These are phyloP conservation scores for Electrona antarctica DNA, from an alignment of 2,113 vertebrate genomes.

Conservation along the genomic window DNA sequence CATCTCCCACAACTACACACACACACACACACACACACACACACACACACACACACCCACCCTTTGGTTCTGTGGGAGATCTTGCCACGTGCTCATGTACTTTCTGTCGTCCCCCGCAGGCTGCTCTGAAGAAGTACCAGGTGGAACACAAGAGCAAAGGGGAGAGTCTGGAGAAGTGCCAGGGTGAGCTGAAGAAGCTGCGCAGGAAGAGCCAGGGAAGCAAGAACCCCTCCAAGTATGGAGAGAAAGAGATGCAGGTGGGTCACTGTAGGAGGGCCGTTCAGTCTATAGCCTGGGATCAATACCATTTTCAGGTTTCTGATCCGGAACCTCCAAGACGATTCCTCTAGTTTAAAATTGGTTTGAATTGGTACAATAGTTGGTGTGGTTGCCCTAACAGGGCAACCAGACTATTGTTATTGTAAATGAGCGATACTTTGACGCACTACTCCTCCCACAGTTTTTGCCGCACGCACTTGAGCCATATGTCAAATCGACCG, in stretches of 20 bases:
- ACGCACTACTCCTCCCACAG: too few species aligned
- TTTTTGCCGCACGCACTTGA: too few species aligned
- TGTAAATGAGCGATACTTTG: too few species aligned
- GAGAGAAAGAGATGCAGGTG: constrained; percentile 98
- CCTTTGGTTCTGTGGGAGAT: neutral
- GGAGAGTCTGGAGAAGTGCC: constrained; percentile 95
- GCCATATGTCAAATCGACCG: too few species aligned
- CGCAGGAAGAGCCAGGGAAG: constrained; percentile 98
- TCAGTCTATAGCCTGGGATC: neutral
- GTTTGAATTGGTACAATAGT: too few species aligned
- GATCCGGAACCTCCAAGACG: too few species aligned
- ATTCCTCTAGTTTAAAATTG: too few species aligned
- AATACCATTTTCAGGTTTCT: too few species aligned
- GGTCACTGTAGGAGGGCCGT: constrained; percentile 21
- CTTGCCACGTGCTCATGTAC: constrained; percentile 13
- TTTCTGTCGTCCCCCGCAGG: constrained; percentile 76
- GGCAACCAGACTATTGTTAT: too few species aligned
- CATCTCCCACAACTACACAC: neutral
- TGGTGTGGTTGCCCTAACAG: too few species aligned
- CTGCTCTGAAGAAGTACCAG: constrained; percentile 97
- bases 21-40: too few species aligned
- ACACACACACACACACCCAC: too few species aligned
- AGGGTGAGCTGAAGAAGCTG: constrained; percentile 95
- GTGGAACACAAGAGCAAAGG: constrained; percentile 93
- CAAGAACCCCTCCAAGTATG: constrained; percentile 98